Percentiles rank a stretch among this genome's conserved stretches.
Evolutionary conservation across 2,797 vertebrate species (phyloP).

Genomic region (Hylomyscus alleni): DNA sequence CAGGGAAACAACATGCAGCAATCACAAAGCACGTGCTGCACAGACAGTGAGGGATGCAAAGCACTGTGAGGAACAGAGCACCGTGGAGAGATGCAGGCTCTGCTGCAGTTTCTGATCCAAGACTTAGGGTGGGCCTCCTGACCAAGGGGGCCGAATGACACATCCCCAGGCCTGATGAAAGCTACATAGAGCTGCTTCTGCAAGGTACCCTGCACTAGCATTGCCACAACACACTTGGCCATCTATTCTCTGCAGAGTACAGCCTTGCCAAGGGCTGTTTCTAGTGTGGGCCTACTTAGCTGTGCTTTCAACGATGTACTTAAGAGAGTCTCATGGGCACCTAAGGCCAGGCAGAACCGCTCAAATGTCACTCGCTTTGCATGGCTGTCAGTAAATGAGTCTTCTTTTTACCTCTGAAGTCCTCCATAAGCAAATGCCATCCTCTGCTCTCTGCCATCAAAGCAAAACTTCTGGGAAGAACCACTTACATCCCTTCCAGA

Average conservation of each 20-base stretch:
- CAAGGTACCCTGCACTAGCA: background rate
- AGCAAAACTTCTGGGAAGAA: background rate
- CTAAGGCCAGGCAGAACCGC: background rate
- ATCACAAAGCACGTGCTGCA: background rate
- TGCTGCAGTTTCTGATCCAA: background rate
- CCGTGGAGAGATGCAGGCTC: too few species aligned
- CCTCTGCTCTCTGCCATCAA: background rate
- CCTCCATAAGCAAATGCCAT: background rate
- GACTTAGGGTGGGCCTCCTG: background rate
- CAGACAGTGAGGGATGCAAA: background rate
- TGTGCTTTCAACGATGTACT: background rate
- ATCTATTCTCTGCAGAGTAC: background rate
- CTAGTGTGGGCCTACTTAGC: background rate
- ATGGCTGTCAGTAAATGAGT: background rate
- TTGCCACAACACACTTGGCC: background rate
- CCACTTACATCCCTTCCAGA: background rate
- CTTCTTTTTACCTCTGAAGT: background rate
- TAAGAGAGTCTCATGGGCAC: background rate
- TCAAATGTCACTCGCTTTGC: background rate
- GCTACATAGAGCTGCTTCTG: background rate
- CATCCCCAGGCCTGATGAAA: background rate
- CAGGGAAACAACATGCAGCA: too few species aligned
- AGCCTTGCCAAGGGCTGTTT: background rate
- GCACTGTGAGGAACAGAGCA: background rate
- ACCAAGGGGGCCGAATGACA: background rate